Base-by-base conservation (phyloP, 2,888 invertebrate genomes). In the Diloba caeruleocephala region DNA sequence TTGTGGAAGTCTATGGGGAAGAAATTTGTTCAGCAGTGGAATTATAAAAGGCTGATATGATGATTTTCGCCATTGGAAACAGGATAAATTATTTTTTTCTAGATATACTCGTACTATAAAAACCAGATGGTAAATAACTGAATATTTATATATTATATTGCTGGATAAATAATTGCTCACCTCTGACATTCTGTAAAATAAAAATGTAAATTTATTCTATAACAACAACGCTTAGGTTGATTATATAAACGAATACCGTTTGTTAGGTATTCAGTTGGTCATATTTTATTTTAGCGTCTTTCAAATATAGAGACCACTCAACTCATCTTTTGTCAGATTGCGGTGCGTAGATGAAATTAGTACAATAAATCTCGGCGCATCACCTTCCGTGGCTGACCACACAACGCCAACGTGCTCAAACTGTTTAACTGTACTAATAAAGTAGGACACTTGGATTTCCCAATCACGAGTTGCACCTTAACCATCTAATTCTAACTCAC, bases 381-480 rank as follows among this genome's bases (percentile, higher is more conserved):
- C 34, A 52, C 59, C 66, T 74, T 76, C 78, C 76, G 73, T 29
- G 52, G 60, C 32, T 59, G 54, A 50, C 39, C 53, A 68, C 56
- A 76, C 53, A 52, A 46, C 46, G 46, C n/a, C 41, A 65, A 73
- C 77, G 76, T 78, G 78, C 61, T 69, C 43, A 23, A 76, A 69
- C 52, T 74, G 45, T 61, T 54, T 65, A 79, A 70, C 53, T 42
- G 48, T 54, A 48, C 52, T 23, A 42, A 54, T 46, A 39, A 78
- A 76, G 72, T 76, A 67, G 78, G 70, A 75, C 84, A 75, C 58
- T 80, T 70, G 87, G 88, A 69, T 91, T 92, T 91, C 88, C 90
- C 90, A 87, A 89, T 71, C 68, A 52, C 71, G 62, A 61, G 62
- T 62, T 57, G 71, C 68, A 63, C 45, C 53, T 54, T 32, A 55